phyloP scores from a whole-genome alignment of 2,113 vertebrate genomes.

The Hippocampus barbouri region DNA sequence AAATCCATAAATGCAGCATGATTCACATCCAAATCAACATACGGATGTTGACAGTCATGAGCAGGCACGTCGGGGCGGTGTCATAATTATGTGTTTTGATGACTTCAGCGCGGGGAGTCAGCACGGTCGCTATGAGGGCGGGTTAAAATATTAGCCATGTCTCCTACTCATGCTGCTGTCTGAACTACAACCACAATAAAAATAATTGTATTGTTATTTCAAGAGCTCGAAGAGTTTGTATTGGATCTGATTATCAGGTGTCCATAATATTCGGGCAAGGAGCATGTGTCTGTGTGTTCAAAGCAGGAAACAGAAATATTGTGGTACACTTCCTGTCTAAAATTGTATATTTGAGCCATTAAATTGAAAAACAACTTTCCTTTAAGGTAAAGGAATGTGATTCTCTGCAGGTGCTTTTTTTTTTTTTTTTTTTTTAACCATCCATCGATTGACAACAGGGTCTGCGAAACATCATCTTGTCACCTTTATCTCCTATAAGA shows the following conservation, averaged over 20 bases:
- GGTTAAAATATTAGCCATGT: neutral
- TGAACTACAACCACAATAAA: neutral
- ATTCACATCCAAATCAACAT: slow-evolving; percentile 35
- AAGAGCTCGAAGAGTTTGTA: neutral
- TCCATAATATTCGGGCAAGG: too few relatives aligned
- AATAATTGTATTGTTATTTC: neutral
- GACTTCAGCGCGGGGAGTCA: slow-evolving; percentile 53
- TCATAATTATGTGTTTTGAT: slow-evolving; percentile 56
- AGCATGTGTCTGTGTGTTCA: neutral
- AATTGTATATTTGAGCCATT: neutral
- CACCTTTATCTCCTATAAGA: slow-evolving; percentile 46
- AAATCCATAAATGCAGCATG: slow-evolving; percentile 9
- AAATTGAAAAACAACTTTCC: neutral
- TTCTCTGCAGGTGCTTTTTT: neutral
- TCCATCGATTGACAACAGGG: slow-evolving; percentile 20
- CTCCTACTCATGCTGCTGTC: neutral
- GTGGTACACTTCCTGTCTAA: neutral
- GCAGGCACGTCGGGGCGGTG: slow-evolving; percentile 21
- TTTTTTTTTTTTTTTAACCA: neutral
- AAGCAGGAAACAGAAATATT: neutral
- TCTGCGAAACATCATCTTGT: slow-evolving; percentile 33
- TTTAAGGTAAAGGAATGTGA: neutral
- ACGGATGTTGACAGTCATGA: slow-evolving; percentile 23
- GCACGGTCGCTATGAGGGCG: slow-evolving; percentile 15
- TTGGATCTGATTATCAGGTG: neutral